phyloP scores from a whole-genome alignment of 1,140 invertebrate species.

The Cydia strobilella region DNA sequence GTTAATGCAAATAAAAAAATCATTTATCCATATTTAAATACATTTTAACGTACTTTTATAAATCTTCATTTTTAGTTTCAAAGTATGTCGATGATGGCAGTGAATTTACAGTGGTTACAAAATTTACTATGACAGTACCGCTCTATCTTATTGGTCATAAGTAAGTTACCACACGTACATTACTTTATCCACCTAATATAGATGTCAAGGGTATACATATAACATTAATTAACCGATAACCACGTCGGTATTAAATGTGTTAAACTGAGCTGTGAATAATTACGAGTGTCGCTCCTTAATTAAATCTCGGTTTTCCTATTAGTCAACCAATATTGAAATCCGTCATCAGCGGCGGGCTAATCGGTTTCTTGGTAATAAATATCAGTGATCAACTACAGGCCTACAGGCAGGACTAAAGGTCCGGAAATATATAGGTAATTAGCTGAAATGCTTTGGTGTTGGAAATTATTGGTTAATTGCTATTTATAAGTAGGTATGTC shows the following conservation, averaged over 20 bases:
- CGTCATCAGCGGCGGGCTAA: neutral
- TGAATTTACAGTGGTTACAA: too few relatives aligned
- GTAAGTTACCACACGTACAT: neutral
- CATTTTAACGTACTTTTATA: too few relatives aligned
- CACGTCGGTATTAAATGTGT: neutral
- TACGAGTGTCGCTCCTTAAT: conserved; percentile 3
- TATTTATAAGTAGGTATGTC: too few relatives aligned
- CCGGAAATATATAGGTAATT: neutral
- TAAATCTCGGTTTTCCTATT: conserved; percentile 24
- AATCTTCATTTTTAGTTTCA: too few relatives aligned
- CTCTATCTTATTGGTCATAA: too few relatives aligned
- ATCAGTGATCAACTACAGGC: neutral
- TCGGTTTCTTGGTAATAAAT: conserved; percentile 14
- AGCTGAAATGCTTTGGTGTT: neutral
- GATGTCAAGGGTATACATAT: neutral
- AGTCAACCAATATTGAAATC: conserved; percentile 16
- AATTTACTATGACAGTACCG: too few relatives aligned
- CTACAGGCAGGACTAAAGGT: too few relatives aligned
- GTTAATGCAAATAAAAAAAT: too few relatives aligned
- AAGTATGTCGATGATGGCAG: too few relatives aligned
- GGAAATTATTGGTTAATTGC: too few relatives aligned
- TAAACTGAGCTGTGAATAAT: conserved; percentile 12
- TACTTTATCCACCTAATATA: neutral
- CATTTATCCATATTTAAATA: too few relatives aligned
- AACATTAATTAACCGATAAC: conserved; percentile 5